Evolutionary conservation across 53 echinoderm and acorn worm genomes (phyloP).

Genomic region (Patiria pectinifera): DNA sequence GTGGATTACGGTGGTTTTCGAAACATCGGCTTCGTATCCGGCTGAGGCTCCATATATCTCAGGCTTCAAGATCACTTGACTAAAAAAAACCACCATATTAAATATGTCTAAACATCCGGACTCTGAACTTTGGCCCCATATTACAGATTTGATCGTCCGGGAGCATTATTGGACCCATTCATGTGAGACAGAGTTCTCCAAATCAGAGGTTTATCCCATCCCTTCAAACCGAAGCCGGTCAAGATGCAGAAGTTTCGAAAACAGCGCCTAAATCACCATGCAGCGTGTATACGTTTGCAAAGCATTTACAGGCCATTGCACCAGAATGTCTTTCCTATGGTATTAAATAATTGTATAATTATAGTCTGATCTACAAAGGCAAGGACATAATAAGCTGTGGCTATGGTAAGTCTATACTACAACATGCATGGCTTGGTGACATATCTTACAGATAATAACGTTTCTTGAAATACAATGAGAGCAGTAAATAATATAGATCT

Average conservation of each 20-base stretch:
- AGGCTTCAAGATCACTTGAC: too few species aligned
- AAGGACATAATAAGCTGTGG: neutral
- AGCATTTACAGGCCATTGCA: neutral
- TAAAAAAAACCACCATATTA: too few species aligned
- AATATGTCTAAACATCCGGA: too few species aligned
- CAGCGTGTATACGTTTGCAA: neutral
- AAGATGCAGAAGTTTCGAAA: neutral
- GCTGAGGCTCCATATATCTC: too few species aligned
- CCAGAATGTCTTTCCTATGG: neutral
- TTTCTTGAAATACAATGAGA: neutral
- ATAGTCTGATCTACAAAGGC: neutral
- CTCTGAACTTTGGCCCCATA: too few species aligned
- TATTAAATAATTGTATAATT: neutral
- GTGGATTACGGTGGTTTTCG: too few species aligned
- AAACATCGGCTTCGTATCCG: too few species aligned
- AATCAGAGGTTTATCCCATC: neutral
- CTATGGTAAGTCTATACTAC: neutral
- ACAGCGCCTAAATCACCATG: neutral
- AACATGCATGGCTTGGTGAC: neutral
- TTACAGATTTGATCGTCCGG: too few species aligned
- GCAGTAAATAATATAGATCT: slow-evolving; percentile 5
- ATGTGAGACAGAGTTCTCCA: too few species aligned
- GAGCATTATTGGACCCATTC: too few species aligned
- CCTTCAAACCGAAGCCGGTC: neutral
- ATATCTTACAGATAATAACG: slow-evolving; percentile 15